Conservation (phyloP, 1,140 invertebrate genomes). For the Pseudomyrmex dendroicus region DNA sequence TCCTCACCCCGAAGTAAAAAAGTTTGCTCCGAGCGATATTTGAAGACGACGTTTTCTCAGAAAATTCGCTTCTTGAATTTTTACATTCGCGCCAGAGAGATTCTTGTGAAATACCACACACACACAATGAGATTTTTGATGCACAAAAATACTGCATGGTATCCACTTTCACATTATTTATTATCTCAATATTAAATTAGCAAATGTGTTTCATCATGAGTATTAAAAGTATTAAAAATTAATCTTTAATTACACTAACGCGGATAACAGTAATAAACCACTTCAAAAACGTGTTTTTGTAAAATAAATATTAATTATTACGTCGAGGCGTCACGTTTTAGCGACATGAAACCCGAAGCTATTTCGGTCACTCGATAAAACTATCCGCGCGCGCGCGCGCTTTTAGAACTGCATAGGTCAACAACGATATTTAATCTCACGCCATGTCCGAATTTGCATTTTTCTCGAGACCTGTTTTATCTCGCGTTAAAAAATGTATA, state of each 20-base stretch:
- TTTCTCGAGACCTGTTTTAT: slow-evolving; percentile 36
- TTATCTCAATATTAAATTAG: background rate
- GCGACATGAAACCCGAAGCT: background rate
- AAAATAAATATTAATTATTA: slow-evolving; percentile 4
- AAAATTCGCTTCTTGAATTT: background rate
- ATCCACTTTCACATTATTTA: background rate
- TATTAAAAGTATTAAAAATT: background rate
- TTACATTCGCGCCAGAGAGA: background rate
- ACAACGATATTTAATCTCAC: slow-evolving; percentile 39
- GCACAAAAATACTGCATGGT: background rate
- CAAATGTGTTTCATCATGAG: background rate
- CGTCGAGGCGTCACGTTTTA: background rate
- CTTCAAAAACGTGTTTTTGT: background rate
- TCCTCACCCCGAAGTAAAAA: background rate
- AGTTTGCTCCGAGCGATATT: background rate
- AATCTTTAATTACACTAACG: background rate
- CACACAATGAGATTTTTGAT: no score
- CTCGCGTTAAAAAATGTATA: background rate
- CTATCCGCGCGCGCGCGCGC: background rate
- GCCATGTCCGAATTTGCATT: slow-evolving; percentile 37
- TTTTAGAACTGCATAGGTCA: slow-evolving; percentile 7
- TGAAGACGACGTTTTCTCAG: background rate
- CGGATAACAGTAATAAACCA: background rate
- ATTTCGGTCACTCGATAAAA: slow-evolving; percentile 28
- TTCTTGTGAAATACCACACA: no score